Evolutionary conservation across 2,113 vertebrate genomes (phyloP).

Genomic region (Pseudonaja textilis): DNA sequence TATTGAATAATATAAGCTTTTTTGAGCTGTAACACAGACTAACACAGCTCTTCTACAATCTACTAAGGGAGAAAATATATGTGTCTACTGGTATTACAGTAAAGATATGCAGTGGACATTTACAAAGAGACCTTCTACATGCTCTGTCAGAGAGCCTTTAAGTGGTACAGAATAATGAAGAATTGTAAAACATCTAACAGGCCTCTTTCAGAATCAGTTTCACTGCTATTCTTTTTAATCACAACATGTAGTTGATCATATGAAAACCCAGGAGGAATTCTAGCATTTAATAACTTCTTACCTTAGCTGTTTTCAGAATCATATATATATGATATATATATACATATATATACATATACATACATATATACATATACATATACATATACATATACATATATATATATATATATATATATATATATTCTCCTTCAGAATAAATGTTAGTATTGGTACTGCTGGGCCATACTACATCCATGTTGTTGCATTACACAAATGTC

Average conservation of each 20-base stretch:
- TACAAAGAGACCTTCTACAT: background rate
- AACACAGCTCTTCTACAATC: background rate
- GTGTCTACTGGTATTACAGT: background rate
- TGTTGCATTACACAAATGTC: constrained; percentile 25
- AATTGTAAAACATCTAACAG: background rate
- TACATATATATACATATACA: too few relatives aligned
- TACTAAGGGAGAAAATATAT: background rate
- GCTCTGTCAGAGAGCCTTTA: background rate
- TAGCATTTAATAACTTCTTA: background rate
- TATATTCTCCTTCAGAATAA: background rate
- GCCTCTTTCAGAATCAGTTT: background rate
- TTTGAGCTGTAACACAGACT: background rate
- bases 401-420: too few relatives aligned
- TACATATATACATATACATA: too few relatives aligned
- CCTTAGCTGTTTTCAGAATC: background rate
- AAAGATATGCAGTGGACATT: too few relatives aligned
- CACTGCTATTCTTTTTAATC: background rate
- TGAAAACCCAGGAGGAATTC: background rate
- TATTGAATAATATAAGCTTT: background rate
- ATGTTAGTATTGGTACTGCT: constrained; percentile 33
- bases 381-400: too few relatives aligned
- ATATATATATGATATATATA: background rate
- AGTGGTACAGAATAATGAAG: background rate
- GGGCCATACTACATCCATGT: constrained; percentile 22
- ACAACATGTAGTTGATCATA: background rate